A percentile compares a stretch with the other conserved stretches of the same genome.
These are phyloP conservation scores for Ormyrus rosae DNA, from an alignment of 2,888 invertebrate species.

Conservation along the genomic window DNA sequence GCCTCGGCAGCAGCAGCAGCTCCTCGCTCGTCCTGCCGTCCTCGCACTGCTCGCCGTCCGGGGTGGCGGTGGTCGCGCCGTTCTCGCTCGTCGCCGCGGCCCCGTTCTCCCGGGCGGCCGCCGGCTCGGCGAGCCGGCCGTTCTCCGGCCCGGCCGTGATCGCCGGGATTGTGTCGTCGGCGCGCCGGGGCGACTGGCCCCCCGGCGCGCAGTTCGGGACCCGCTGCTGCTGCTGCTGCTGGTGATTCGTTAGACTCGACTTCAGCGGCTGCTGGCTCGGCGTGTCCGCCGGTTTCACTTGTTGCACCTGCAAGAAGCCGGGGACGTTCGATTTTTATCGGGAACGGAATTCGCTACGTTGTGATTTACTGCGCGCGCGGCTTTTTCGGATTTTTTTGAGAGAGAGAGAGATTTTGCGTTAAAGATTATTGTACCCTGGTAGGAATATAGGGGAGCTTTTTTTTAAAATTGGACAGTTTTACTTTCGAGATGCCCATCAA, in stretches of 20 bases:
- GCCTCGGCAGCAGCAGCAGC: constrained; percentile 46
- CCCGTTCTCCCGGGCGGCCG: constrained; percentile 49
- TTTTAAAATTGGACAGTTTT: too few species aligned
- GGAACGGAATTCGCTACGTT: too few species aligned
- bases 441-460: too few species aligned
- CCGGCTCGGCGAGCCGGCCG: constrained; percentile 40
- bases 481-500: too few species aligned
- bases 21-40: not conserved
- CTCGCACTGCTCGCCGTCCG: not conserved
- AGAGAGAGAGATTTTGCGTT: too few species aligned
- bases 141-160: constrained; percentile 53
- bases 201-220: constrained; percentile 49
- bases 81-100: constrained; percentile 17
- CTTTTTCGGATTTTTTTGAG: too few species aligned
- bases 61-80: constrained; percentile 12
- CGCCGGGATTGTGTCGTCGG: constrained; percentile 55
- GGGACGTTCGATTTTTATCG: too few species aligned
- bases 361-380: too few species aligned
- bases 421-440: too few species aligned
- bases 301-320: constrained; percentile 51
- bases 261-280: constrained; percentile 67
- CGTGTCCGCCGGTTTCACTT: constrained; percentile 66
- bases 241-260: constrained; percentile 69
- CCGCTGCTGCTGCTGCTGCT: constrained; percentile 51
- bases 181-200: constrained; percentile 43